Evolutionary conservation across 2,113 vertebrate species (phyloP), one percentile per base, ranked within the genome.

Genomic region (Egretta garzetta): DNA sequence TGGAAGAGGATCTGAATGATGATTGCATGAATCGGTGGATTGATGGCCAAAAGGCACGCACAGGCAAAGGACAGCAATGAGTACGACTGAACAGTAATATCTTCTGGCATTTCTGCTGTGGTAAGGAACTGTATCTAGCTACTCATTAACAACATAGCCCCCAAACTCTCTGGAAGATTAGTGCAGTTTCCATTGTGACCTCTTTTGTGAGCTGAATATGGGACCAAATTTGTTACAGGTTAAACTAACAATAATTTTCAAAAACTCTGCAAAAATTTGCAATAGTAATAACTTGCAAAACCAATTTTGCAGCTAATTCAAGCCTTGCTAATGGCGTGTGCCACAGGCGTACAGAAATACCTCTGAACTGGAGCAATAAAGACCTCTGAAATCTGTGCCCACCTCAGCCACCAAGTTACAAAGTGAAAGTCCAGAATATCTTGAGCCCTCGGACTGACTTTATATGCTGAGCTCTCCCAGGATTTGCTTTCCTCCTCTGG

Each of bases 401-500:
- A 21, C 20, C 49, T 88, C 49, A 55, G n/a, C 18, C 39, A 80
- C 17, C 30, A 47, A 39, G 26, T 32, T 49, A 60, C 0, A 1
- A 63, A 35, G 43, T 62, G 64, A 64, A 93, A 85, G 17, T 10
- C 26, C 52, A 64, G 1, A 5, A 6, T 8, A 20, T 5, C 37
- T 90, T n/a, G 18, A 82, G 43, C n/a, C 52, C 43, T 74, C 22
- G 37, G 15, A 9, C 8, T 17, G 68, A 23, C 15, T 84, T 49
- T 8, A 11, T 9, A 35, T 33, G 24, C 63, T n/a, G n/a, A 80
- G 15, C 45, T 26, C n/a, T 80, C 23, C 72, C 2, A 14, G 47
- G 47, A 50, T 24, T 55, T 53, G 49, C 6, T 85, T 88, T 64
- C 27, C 27, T 27, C 14, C 1, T 0, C 28, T 0, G 0, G 52